phyloP scores from a whole-genome alignment of 2,113 vertebrate genomes.

The Lasiurus borealis region DNA sequence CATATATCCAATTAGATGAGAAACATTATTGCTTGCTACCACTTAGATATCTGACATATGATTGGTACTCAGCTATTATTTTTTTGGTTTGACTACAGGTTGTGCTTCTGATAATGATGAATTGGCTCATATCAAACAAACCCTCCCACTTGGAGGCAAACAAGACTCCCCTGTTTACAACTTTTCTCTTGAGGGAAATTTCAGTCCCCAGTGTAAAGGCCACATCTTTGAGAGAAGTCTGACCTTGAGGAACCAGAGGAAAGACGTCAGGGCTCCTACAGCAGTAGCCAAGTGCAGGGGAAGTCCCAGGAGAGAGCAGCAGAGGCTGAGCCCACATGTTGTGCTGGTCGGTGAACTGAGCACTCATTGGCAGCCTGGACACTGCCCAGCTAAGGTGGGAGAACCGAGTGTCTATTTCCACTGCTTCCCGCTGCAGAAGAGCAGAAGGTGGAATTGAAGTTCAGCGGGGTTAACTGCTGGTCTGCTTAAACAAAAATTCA shows the following conservation, averaged over 20 bases:
- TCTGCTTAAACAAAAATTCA: background rate
- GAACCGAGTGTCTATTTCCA: background rate
- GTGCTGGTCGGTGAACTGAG: background rate
- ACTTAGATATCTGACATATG: background rate
- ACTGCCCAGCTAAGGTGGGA: background rate
- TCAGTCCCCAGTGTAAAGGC: background rate
- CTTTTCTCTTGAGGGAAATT: background rate
- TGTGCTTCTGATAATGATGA: background rate
- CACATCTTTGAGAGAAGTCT: background rate
- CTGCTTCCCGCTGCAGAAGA: background rate
- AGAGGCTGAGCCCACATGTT: background rate
- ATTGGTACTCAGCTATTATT: background rate
- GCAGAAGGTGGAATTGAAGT: background rate
- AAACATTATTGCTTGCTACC: background rate
- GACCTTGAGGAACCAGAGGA: background rate
- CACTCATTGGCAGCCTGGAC: too few species aligned
- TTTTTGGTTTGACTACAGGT: background rate
- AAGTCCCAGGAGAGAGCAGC: background rate
- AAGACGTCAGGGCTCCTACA: background rate
- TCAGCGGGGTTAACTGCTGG: slow-evolving; percentile 1
- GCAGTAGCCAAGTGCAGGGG: background rate
- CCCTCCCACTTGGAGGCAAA: background rate
- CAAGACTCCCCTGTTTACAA: background rate
- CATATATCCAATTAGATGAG: background rate
- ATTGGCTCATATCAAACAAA: background rate